Conservation (phyloP, 2,797 vertebrate genomes). For the Pseudomugil gertrudae region DNA sequence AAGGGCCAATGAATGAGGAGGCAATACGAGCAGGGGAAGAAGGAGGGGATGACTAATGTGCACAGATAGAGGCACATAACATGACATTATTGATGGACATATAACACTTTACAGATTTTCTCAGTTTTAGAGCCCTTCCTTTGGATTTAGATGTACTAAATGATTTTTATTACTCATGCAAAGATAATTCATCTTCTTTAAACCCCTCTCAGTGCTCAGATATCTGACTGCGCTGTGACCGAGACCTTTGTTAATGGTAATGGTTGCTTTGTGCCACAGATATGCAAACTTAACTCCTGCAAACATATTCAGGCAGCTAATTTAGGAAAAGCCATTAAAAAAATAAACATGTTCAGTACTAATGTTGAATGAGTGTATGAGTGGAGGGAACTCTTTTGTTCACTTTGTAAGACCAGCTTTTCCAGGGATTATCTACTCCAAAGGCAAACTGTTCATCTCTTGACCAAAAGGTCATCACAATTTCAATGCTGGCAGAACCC, state of each 20-base stretch:
- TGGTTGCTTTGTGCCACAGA: conserved; percentile 19
- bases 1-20: conserved; percentile 71
- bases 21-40: conserved; percentile 47
- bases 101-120: conserved; percentile 10
- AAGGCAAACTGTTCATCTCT: conserved; percentile 61
- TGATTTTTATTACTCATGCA: conserved; percentile 33
- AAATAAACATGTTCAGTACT: conserved; percentile 17
- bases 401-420: conserved; percentile 62
- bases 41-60: conserved; percentile 55
- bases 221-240: not conserved
- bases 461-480: conserved; percentile 53
- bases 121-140: conserved; percentile 15
- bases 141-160: conserved; percentile 6
- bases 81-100: conserved; percentile 19
- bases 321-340: conserved; percentile 21
- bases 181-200: conserved; percentile 17
- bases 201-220: conserved; percentile 2
- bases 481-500: conserved; percentile 57
- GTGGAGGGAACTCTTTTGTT: conserved; percentile 35
- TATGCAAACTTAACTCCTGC: conserved; percentile 15
- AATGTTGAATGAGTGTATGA: conserved; percentile 20
- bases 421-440: conserved; percentile 64
- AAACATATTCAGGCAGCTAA: conserved; percentile 18
- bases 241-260: conserved; percentile 26
- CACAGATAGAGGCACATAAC: conserved; percentile 30